Base-by-base conservation (phyloP, 2,888 invertebrate genomes). In the Eilema sororculum region DNA sequence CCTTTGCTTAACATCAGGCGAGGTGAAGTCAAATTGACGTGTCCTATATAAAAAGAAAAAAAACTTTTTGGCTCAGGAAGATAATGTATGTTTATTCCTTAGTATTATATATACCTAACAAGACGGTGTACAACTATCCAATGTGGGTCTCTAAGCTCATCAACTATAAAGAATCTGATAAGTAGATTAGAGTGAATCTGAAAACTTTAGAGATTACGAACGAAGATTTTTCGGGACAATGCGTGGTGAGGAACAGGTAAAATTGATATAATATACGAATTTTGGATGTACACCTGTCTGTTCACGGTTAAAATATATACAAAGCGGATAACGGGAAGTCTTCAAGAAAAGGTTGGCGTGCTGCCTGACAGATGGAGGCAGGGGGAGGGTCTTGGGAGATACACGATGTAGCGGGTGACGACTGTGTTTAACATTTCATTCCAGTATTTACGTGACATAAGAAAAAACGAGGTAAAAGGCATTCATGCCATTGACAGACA, bases 131-230 rank as follows among this genome's bases (percentile, higher is more conserved):
- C 16, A 24, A 30, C 24, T 33, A 64, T 52, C 13, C 24, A 70
- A 20, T 65, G 59, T 13, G 60, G 30, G 58, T 75, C 68, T 66
- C 61, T 46, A 68, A 68, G 33, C 60, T 67, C 67, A n/a, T 75
- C 41, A 65, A 80, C 73, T 78, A 78, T 80, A 75, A 70, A 77
- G 66, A 52, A 67, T 68, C 13, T 74, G 65, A 16, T 67, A 69
- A 57, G 69, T 62, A 59, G 52, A 68, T 41, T 57, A 63, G 65
- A 56, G 41, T 57, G 59, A 41, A 52, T 63, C 69, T 72, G 69
- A 69, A 71, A 75, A 67, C 68, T 68, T 68, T 65, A n/a, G 64
- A 73, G 71, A 77, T 77, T 73, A 77, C 37, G 69, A 72, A 74
- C 76, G 69, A 76, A 76, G 68, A 70, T 75, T 58, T 58, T 58